A percentile compares a stretch with the other conserved stretches of the same genome.
phyloP scores from a whole-genome alignment of 1,140 invertebrate species.

The Sesamia nonagrioides region DNA sequence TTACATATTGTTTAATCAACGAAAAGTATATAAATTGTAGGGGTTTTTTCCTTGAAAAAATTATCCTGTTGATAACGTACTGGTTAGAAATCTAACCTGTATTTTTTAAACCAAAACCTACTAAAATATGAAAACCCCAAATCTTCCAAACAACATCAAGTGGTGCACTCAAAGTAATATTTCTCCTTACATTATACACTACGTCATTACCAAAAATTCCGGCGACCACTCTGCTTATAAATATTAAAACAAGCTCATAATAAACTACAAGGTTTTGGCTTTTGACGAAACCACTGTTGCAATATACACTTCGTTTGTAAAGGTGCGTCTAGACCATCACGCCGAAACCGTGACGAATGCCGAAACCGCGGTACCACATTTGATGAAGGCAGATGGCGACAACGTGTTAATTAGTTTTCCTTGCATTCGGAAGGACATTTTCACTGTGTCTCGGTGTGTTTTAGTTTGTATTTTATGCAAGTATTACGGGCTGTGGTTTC shows the following conservation, averaged over 20 bases:
- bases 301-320: slow-evolving; percentile 8
- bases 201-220: slow-evolving; percentile 1
- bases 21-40: too few species aligned
- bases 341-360: background rate
- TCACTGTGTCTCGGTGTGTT: too few species aligned
- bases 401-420: slow-evolving; percentile 8
- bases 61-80: too few species aligned
- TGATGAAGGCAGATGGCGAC: background rate
- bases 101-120: too few species aligned
- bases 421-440: background rate
- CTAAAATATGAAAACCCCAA: too few species aligned
- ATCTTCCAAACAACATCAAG: background rate
- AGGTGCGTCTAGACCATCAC: background rate
- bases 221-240: slow-evolving; percentile 5
- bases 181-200: background rate
- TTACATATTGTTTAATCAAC: too few species aligned
- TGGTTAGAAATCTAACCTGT: too few species aligned
- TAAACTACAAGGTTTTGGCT: slow-evolving; percentile 19
- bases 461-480: background rate
- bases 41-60: too few species aligned
- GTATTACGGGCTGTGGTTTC: too few species aligned
- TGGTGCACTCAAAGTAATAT: background rate
- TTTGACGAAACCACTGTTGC: slow-evolving; percentile 12
- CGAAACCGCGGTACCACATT: background rate
- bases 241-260: slow-evolving; percentile 23